These are phyloP conservation scores for Fregata magnificens DNA, from an alignment of 2,113 vertebrate genomes.

Conservation along the genomic window DNA sequence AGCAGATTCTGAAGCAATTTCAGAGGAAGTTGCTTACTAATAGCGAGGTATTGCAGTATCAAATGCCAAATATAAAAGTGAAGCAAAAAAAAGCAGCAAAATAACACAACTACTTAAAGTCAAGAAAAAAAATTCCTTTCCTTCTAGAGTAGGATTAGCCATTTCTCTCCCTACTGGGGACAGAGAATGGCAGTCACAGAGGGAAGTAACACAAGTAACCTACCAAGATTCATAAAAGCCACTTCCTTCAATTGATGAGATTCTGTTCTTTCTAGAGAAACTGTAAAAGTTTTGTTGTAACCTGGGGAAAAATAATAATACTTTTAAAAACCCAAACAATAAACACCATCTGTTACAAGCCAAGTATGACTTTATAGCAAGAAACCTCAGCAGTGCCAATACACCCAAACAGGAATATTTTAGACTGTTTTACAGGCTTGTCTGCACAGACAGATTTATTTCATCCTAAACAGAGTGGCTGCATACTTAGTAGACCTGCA, in stretches of 20 bases:
- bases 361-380: neutral
- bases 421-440: neutral
- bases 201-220: constrained; percentile 35
- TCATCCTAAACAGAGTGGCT: neutral
- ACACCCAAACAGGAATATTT: neutral
- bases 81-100: neutral
- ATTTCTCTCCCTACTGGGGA: neutral
- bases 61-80: neutral
- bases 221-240: constrained; percentile 90
- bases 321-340: neutral
- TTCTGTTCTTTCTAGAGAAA: constrained; percentile 66
- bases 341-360: neutral
- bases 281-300: constrained; percentile 86
- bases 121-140: neutral
- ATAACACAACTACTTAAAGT: neutral
- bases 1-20: neutral
- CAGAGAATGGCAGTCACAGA: neutral
- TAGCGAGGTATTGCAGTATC: neutral
- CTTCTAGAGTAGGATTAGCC: neutral
- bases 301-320: constrained; percentile 69
- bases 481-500: neutral
- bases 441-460: neutral
- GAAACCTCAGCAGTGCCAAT: neutral
- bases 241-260: constrained; percentile 54
- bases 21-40: neutral